These are phyloP conservation scores for Megalonaias nervosa DNA, from an alignment of 1,140 invertebrate genomes.

Conservation along the genomic window DNA sequence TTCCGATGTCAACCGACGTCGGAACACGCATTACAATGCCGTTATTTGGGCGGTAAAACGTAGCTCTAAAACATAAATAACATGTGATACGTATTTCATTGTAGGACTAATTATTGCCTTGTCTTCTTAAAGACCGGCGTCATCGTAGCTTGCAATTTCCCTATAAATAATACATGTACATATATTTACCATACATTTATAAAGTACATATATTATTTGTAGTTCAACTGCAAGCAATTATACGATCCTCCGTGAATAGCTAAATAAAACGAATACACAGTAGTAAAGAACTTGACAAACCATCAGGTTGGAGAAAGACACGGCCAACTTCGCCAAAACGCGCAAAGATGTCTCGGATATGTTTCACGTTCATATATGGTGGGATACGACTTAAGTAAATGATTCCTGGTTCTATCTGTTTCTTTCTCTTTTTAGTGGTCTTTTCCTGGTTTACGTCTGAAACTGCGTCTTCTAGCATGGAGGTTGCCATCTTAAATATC, in stretches of 20 bases:
- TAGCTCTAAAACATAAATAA: too few species aligned
- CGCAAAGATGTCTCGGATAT: constrained; percentile 16
- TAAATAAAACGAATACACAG: neutral
- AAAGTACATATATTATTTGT: neutral
- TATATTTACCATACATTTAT: neutral
- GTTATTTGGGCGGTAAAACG: too few species aligned
- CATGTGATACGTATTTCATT: too few species aligned
- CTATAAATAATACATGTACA: neutral
- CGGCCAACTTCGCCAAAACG: constrained; percentile 29
- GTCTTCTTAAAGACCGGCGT: too few species aligned
- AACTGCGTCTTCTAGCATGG: too few species aligned
- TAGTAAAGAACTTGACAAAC: constrained; percentile 5
- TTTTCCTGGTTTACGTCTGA: too few species aligned
- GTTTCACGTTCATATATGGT: constrained; percentile 28
- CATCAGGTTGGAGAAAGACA: constrained; percentile 29
- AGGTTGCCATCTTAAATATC: too few species aligned
- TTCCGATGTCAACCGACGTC: too few species aligned
- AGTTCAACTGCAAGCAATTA: neutral
- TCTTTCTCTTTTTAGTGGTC: constrained; percentile 7
- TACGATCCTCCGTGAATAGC: neutral
- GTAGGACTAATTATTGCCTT: too few species aligned
- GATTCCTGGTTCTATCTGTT: constrained; percentile 13
- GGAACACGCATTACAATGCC: too few species aligned
- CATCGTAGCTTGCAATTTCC: neutral
- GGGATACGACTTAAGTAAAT: constrained; percentile 33